Conservation (phyloP, 1,140 invertebrate genomes). For the Drosophila sulfurigaster region DNA sequence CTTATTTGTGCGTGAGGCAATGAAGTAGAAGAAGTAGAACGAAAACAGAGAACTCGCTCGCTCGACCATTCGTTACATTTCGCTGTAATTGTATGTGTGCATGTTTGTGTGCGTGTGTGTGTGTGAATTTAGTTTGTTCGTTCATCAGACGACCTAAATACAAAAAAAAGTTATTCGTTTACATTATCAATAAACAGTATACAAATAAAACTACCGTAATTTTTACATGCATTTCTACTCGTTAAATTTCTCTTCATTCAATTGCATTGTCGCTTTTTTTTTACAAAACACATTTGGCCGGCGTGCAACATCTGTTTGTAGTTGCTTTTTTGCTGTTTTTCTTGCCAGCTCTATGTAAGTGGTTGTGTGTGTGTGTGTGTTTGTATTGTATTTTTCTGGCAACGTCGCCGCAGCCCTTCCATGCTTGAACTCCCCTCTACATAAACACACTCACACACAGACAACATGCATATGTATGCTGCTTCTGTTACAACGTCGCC, state of each 20-base stretch:
- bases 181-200: constrained; percentile 66
- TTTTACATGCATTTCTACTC: constrained; percentile 23
- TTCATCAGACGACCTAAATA: constrained; percentile 65
- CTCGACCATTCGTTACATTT: constrained; percentile 44
- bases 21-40: constrained; percentile 68
- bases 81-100: constrained; percentile 12
- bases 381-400: constrained; percentile 62
- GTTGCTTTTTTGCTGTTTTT: constrained; percentile 18
- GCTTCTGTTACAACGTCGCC: constrained; percentile 36
- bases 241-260: constrained; percentile 40
- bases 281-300: constrained; percentile 37
- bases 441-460: constrained; percentile 18
- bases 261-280: constrained; percentile 23
- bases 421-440: constrained; percentile 35
- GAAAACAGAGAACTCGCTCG: constrained; percentile 57
- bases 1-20: constrained; percentile 43
- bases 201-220: constrained; percentile 39
- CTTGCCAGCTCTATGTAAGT: constrained; percentile 7
- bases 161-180: constrained; percentile 51
- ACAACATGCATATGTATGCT: constrained; percentile 17
- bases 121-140: constrained; percentile 20
- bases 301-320: constrained; percentile 44
- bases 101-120: constrained; percentile 14
- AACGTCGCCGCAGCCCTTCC: constrained; percentile 53
- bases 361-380: constrained; percentile 15